These are phyloP conservation scores for Aleadryas rufinucha DNA, from an alignment of 2,113 vertebrate species.

Conservation along the genomic window DNA sequence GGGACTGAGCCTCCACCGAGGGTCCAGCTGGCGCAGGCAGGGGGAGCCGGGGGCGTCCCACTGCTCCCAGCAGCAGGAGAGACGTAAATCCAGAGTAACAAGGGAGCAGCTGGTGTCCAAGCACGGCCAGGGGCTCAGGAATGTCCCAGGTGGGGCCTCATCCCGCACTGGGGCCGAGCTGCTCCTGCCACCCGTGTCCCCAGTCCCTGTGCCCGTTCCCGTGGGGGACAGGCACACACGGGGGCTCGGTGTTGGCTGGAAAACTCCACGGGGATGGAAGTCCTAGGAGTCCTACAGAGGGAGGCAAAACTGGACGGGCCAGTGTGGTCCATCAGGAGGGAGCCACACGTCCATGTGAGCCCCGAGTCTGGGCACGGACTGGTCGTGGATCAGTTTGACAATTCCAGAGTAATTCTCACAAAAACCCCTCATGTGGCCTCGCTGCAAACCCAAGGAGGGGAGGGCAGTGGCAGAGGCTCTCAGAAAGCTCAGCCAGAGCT, in stretches of 20 bases:
- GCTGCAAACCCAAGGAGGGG: background rate
- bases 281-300: background rate
- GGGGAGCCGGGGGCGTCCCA: accelerated
- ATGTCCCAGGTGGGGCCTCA: accelerated
- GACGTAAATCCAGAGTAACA: accelerated
- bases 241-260: accelerated
- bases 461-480: background rate
- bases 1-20: accelerated
- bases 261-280: accelerated
- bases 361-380: accelerated
- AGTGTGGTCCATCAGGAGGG: background rate
- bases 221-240: accelerated
- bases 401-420: background rate
- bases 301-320: background rate
- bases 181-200: background rate
- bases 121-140: background rate
- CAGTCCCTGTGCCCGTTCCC: accelerated
- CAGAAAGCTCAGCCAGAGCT: background rate
- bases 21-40: accelerated
- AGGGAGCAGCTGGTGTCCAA: background rate
- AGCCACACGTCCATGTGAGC: accelerated
- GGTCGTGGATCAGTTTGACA: background rate
- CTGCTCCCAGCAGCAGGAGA: background rate
- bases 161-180: background rate
- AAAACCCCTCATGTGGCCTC: background rate